Evolutionary conservation across 2,888 invertebrate species (phyloP), one percentile per base, ranked within the genome.

Genomic region (Apamea monoglypha): DNA sequence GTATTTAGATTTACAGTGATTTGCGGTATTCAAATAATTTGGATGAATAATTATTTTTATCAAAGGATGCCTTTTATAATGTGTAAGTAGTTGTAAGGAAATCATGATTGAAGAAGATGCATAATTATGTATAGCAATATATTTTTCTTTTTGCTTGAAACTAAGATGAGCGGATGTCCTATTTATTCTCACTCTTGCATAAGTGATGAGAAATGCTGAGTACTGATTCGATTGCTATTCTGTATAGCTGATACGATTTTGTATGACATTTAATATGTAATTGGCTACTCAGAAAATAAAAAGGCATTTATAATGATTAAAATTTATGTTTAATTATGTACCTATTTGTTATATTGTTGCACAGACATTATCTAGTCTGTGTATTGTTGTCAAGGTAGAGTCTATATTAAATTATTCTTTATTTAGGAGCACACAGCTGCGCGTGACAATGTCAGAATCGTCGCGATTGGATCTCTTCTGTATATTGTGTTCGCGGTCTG

Each of bases 61-160:
- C 94, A 95, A 96, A 93, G 91, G 96, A 95, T 96, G 96, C 96
- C 96, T 96, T 96, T 96, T 96, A 95, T 95, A 95, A 94, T 91
- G 91, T 95, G 93, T 96, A 96, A 96, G 96, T 96, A 96, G 96
- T 89, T 92, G 87, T 96, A 96, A 96, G 95, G 82, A 89, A 91
- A 94, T 93, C 91, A 92, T 93, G 93, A 91, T 91, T 90, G 90
- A 91, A 87, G 89, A 91, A 87, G 87, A 94, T 92, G 94, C 94
- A 94, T 96, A 94, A 94, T 95, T 96, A 93, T 94, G 93, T 93
- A 93, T 94, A 94, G 93, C 91, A 88, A 91, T 94, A 94, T 94
- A 90, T 90, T 93, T 94, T 95, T 91, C 88, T 89, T 92, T 94
- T 92, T 91, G 95, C 95, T 95, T 94, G 89, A 81, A 91, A 91